These are phyloP conservation scores for Xylocopa sonorina DNA, from an alignment of 1,140 invertebrate species.

Conservation along the genomic window DNA sequence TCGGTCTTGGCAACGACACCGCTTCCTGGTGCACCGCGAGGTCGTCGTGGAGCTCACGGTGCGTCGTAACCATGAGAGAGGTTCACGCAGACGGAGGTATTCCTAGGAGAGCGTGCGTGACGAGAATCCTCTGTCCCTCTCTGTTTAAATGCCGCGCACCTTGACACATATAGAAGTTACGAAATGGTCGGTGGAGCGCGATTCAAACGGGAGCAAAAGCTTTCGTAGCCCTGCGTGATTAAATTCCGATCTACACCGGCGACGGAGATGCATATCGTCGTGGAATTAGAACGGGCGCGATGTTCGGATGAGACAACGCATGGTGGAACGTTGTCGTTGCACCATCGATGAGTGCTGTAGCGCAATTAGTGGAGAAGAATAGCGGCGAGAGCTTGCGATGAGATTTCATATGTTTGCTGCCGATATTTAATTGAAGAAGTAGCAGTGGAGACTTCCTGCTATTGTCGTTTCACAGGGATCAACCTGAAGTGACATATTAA, in stretches of 20 bases:
- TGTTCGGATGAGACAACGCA: background rate
- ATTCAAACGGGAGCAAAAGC: conserved; percentile 50
- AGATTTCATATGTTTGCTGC: background rate
- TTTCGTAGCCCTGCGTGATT: conserved; percentile 20
- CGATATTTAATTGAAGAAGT: too few relatives aligned
- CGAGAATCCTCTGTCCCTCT: background rate
- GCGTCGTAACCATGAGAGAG: background rate
- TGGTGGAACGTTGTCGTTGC: conserved; percentile 3
- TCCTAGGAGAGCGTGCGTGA: background rate
- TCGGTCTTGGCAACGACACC: conserved; percentile 28
- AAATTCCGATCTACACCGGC: conserved; percentile 38
- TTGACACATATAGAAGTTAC: conserved; percentile 69
- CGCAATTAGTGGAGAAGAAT: background rate
- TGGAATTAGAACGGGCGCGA: conserved; percentile 36
- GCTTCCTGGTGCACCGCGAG: conserved; percentile 49
- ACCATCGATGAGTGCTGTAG: background rate
- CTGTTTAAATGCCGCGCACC: conserved; percentile 35
- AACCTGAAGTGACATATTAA: too few relatives aligned
- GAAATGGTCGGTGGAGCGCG: conserved; percentile 41
- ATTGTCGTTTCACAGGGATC: too few relatives aligned
- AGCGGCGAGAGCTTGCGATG: background rate
- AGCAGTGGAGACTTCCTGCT: too few relatives aligned
- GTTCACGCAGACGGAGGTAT: conserved; percentile 6
- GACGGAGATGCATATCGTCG: conserved; percentile 20
- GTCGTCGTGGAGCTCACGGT: background rate